phyloP scores from a whole-genome alignment of 2,113 vertebrate genomes.

The Antennarius striatus region DNA sequence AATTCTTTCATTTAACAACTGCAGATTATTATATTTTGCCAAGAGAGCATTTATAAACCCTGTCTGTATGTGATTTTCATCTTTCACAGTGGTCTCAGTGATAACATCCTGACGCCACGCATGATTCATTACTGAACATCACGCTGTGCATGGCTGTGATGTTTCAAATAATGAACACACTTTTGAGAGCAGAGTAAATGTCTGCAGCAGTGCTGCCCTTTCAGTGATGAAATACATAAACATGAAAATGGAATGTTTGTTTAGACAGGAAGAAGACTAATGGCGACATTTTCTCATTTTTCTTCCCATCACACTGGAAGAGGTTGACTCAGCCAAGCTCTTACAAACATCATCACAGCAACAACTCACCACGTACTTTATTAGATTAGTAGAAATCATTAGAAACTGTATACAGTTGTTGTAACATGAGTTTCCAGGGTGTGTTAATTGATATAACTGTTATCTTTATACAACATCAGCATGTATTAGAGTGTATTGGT shows the following conservation, averaged over 20 bases:
- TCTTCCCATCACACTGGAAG: constrained; percentile 20
- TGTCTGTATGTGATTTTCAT: too few relatives aligned
- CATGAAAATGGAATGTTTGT: constrained; percentile 27
- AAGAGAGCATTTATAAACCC: too few relatives aligned
- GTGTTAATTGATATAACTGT: too few relatives aligned
- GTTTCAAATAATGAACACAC: constrained; percentile 18
- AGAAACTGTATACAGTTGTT: too few relatives aligned
- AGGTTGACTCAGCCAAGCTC: background rate
- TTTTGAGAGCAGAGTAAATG: constrained; percentile 10
- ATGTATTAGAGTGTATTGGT: too few relatives aligned
- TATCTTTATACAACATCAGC: too few relatives aligned
- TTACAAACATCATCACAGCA: background rate
- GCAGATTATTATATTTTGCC: background rate
- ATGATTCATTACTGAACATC: constrained; percentile 12
- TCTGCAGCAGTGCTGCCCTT: constrained; percentile 29
- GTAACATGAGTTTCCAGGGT: too few relatives aligned
- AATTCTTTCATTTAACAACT: constrained; percentile 12
- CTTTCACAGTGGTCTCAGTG: too few relatives aligned
- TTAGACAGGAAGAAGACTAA: constrained; percentile 37
- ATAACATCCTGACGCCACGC: constrained; percentile 16
- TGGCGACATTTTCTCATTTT: constrained; percentile 20
- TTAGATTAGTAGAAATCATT: too few relatives aligned
- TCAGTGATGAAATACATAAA: constrained; percentile 31
- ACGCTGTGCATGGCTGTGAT: constrained; percentile 5
- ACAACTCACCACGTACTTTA: background rate